phyloP scores from a whole-genome alignment of 2,113 vertebrate genomes.

The Patagioenas fasciata region DNA sequence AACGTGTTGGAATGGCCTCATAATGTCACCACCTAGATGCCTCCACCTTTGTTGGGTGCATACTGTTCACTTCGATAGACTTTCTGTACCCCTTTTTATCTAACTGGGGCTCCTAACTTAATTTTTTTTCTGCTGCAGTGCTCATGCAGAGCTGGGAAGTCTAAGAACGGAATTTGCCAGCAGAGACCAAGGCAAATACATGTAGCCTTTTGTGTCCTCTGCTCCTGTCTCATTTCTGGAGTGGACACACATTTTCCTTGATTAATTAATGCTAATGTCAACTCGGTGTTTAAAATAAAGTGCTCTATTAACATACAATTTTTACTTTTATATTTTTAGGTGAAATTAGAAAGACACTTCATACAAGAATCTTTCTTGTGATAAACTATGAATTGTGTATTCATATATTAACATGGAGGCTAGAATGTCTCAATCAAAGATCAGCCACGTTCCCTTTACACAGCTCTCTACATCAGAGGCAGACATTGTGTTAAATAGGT shows the following conservation, averaged over 20 bases:
- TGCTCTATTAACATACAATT: not conserved
- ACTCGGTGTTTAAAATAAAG: not conserved
- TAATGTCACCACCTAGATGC: accelerated
- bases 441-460: not conserved
- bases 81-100: not conserved
- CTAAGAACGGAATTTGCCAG: not conserved
- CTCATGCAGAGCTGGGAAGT: not conserved
- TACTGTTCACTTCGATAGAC: not conserved
- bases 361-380: not conserved
- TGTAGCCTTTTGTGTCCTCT: not conserved
- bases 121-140: not conserved
- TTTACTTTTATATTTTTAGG: not conserved
- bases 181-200: not conserved
- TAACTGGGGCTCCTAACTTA: not conserved
- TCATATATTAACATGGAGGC: not conserved
- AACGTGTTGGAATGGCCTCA: not conserved
- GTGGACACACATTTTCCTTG: not conserved
- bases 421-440: not conserved
- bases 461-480: not conserved
- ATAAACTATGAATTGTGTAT: not conserved
- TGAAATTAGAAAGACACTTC: not conserved
- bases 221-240: not conserved
- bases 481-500: not conserved
- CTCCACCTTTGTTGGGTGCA: not conserved
- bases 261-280: not conserved